Percentiles rank a stretch among this genome's conserved stretches.
phyloP scores from a whole-genome alignment of 2,113 vertebrate genomes.

The Acanthochromis polyacanthus region DNA sequence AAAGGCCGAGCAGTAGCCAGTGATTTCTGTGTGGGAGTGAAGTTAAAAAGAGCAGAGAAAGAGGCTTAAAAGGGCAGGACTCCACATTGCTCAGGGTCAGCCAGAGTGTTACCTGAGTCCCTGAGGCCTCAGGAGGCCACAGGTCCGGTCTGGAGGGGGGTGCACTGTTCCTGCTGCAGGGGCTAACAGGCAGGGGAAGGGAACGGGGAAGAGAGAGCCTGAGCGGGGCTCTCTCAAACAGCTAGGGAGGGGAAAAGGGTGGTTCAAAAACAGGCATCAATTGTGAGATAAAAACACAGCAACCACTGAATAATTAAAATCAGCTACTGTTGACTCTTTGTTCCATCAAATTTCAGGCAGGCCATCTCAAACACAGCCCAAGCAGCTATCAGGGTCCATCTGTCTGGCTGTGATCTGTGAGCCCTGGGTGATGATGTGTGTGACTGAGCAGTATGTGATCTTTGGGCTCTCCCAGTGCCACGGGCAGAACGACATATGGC shows the following conservation, averaged over 20 bases:
- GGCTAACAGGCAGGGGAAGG: constrained; percentile 79
- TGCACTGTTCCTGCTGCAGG: constrained; percentile 79
- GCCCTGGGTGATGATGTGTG: constrained; percentile 73
- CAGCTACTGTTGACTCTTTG: constrained; percentile 3
- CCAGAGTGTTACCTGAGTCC: constrained; percentile 88
- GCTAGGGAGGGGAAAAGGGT: constrained; percentile 77
- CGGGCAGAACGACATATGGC: constrained; percentile 73
- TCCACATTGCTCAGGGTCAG: constrained; percentile 57
- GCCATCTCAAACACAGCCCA: constrained; percentile 47
- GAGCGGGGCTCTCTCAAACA: constrained; percentile 89
- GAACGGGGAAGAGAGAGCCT: constrained; percentile 73
- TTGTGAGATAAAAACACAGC: constrained; percentile 11
- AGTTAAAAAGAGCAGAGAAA: constrained; percentile 43
- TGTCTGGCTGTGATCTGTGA: constrained; percentile 74
- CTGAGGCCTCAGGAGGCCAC: constrained; percentile 84
- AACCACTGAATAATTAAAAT: constrained; percentile 15
- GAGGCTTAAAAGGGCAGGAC: constrained; percentile 58
- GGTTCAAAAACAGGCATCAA: constrained; percentile 30
- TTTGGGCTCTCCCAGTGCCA: constrained; percentile 64
- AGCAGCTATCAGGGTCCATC: constrained; percentile 66
- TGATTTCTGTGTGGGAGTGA: constrained; percentile 47
- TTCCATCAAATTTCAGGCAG: constrained; percentile 24
- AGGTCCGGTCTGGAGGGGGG: constrained; percentile 80
- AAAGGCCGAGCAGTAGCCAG: background rate
- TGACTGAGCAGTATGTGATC: constrained; percentile 75